Evolutionary conservation across 2,113 vertebrate species (phyloP).

Genomic region (Grus americana): DNA sequence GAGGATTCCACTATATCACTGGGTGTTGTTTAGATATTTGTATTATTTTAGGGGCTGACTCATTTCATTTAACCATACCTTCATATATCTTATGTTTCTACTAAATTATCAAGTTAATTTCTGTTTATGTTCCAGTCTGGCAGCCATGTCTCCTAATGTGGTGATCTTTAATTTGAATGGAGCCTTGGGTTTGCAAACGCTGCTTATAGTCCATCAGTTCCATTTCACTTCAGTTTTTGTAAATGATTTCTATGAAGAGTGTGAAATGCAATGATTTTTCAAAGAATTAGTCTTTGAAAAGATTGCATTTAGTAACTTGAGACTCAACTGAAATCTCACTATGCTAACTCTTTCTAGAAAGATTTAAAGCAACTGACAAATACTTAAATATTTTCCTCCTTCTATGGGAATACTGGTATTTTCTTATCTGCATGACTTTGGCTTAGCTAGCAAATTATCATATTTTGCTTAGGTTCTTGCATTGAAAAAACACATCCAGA

Average conservation of each 20-base stretch:
- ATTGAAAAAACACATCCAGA: not conserved
- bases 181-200: not conserved
- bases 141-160: not conserved
- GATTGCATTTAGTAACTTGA: not conserved
- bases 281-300: not conserved
- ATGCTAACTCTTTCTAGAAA: not conserved
- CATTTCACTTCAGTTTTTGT: not conserved
- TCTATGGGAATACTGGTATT: not conserved
- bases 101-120: not conserved
- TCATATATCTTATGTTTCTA: not conserved
- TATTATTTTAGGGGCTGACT: not conserved
- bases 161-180: not conserved
- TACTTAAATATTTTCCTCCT: not conserved
- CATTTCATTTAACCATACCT: not conserved
- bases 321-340: not conserved
- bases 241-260: not conserved
- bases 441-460: not conserved
- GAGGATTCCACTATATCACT: not conserved
- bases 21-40: not conserved
- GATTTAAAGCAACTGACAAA: not conserved
- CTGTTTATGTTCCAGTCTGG: not conserved
- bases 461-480: not conserved
- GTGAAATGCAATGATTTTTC: not conserved
- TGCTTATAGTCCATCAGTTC: not conserved
- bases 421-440: not conserved